Evolutionary conservation across 2,797 vertebrate species (phyloP), one percentile per base, ranked within the genome.

Genomic region (Alosa sapidissima): DNA sequence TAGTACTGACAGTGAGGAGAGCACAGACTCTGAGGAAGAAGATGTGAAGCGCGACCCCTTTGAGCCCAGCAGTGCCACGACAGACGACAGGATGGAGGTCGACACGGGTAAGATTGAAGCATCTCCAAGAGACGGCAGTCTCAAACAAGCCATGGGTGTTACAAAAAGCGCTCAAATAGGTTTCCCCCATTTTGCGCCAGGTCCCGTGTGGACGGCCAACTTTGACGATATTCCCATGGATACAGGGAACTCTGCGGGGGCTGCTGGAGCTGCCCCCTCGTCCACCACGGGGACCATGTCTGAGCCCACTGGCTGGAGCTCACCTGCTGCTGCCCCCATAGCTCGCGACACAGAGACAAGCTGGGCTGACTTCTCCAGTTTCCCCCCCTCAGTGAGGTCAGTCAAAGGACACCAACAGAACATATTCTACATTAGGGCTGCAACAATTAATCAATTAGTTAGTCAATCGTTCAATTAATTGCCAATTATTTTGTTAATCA

Each of bases 201-300:
- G 97, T 33, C 96, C 97, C 0, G 96, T 93, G 87, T 99, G 98
- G 98, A 97, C 97, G 0, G 97, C 98, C 51, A 99, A 95, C 90
- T 99, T 99, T 21, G 98, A 99, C 11, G 97, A 99, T 47, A 94
- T 98, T 86, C 97, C 98, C 48, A 99, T 99, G 98, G 98, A 99
- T 89, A 99, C 97, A 0, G 94, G 97, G 13, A 97, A 96, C 1
- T 95, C 96, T 10, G 91, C 95, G 28, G 95, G 91, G 33, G 86
- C 95, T 21, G 86, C 88, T 1, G 81, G 84, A 78, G 90, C 92
- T 10, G 41, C 88, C 16, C n/a, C 92, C 8, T 83, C 91, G 52
- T 93, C 96, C 87, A 94, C 97, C 0, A 93, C 90, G 58, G 88
- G 89, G 9, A 81, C 52, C 24, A 75, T 87, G 21, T 49, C 96